Evolutionary conservation across 2,797 vertebrate species (phyloP), one percentile per base, ranked within the genome.

Genomic region (Falco biarmicus): DNA sequence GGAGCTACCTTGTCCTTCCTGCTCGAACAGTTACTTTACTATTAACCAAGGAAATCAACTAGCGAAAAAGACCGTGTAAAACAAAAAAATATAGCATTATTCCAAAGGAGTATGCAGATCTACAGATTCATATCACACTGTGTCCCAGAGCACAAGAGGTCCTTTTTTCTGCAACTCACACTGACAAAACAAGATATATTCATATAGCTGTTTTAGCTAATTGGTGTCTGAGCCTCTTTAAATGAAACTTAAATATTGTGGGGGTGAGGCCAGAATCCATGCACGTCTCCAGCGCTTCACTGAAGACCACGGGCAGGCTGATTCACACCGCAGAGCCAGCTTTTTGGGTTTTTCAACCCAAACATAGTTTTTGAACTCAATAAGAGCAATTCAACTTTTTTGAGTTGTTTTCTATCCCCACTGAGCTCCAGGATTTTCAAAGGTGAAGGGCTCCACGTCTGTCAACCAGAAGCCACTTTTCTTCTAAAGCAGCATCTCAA

Each of bases 81-180:
- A 50, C 9, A 2, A 15, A 41, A 68, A 45, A 31, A 25, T 4
- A 14, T 4, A 53, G 17, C 1, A 0, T 0, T 1, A 48, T 53
- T 74, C 60, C 47, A 60, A 74, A 54, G 34, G 29, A 91, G 9
- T 13, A 4, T 16, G 26, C 20, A 5, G 51, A 51, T 70, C 20
- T 43, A 29, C 20, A 71, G 32, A 26, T 64, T 26, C 26, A 2
- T 10, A 2, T n/a, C 77, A 28, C 11, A 11, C 29, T 43, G 15
- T 29, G 47, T n/a, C 47, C 47, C 76, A 34, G 37, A 66, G 77
- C 59, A 39, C 48, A 50, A 77, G 9, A 10, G 6, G 13, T 69
- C 29, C 31, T 60, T 61, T 73, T 11, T 29, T 29, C n/a, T 16
- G 4, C 50, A 41, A 21, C 56, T 80, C 25, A 5, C 56, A 20